Evolutionary conservation across 2,797 vertebrate genomes (phyloP).

Genomic region (Enteromius argenteus): DNA sequence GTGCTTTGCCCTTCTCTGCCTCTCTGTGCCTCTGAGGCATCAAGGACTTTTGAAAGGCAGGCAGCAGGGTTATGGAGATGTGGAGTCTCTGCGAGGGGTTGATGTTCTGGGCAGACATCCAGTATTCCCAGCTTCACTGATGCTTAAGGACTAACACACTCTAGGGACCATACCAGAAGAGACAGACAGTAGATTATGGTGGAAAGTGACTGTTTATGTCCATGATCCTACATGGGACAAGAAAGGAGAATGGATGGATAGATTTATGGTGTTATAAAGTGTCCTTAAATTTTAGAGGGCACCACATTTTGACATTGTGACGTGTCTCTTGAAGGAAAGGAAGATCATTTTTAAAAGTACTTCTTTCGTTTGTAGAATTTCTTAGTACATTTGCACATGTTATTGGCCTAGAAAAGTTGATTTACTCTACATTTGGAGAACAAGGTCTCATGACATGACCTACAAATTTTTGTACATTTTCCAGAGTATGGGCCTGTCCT

Average conservation of each 20-base stretch:
- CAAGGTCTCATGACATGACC: not conserved
- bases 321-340: not conserved
- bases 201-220: conserved; percentile 3
- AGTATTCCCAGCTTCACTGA: conserved; percentile 58
- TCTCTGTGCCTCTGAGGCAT: conserved; percentile 45
- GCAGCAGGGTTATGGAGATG: conserved; percentile 52
- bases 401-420: not conserved
- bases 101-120: conserved; percentile 64
- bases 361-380: not conserved
- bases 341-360: not conserved
- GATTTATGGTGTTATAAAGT: not conserved
- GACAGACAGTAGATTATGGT: not conserved
- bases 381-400: not conserved
- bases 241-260: not conserved
- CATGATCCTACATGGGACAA: not conserved
- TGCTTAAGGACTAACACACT: conserved; percentile 13
- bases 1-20: conserved; percentile 8
- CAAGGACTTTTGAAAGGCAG: conserved; percentile 65
- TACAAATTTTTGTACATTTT: not conserved
- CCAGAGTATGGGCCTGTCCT: not conserved
- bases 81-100: conserved; percentile 56
- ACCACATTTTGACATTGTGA: not conserved
- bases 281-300: not conserved
- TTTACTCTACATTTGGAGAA: not conserved
- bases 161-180: conserved; percentile 2